Conservation (phyloP, 37 sponge, comb jelly and placozoan species). For the Oopsacas minuta region DNA sequence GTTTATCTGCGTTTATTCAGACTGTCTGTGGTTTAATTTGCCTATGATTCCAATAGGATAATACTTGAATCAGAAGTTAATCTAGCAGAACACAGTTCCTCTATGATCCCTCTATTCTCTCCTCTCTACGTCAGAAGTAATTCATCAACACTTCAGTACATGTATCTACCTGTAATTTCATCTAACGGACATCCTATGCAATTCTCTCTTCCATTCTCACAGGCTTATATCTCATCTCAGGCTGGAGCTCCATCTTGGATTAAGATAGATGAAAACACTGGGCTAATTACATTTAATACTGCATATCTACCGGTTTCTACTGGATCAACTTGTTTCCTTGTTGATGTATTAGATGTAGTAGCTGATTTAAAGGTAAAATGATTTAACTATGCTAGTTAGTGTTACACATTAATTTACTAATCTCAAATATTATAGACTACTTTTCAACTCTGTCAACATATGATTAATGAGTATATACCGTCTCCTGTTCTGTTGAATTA, state of each 20-base stretch:
- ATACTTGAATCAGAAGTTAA: slow-evolving; percentile 33
- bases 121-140: slow-evolving; percentile 27
- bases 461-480: not conserved
- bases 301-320: not conserved
- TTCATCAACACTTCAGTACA: slow-evolving; percentile 1
- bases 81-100: slow-evolving; percentile 38
- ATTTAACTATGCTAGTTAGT: not conserved
- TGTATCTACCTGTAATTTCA: slow-evolving; percentile 25
- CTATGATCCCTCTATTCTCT: slow-evolving; percentile 36
- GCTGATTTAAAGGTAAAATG: not conserved
- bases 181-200: slow-evolving; percentile 36
- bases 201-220: slow-evolving; percentile 29
- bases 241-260: not conserved
- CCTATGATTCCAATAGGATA: slow-evolving; percentile 25
- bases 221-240: not conserved
- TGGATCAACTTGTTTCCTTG: not conserved
- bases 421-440: not conserved
- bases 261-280: not conserved
- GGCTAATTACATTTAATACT: not conserved
- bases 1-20: slow-evolving; percentile 3
- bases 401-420: not conserved
- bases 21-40: no score
- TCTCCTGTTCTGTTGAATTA: not conserved
- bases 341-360: not conserved
- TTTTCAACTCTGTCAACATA: not conserved